A percentile compares a stretch with the other conserved stretches of the same genome.
phyloP scores from a whole-genome alignment of 1,140 invertebrate genomes.

The Aphaenogaster floridana region DNA sequence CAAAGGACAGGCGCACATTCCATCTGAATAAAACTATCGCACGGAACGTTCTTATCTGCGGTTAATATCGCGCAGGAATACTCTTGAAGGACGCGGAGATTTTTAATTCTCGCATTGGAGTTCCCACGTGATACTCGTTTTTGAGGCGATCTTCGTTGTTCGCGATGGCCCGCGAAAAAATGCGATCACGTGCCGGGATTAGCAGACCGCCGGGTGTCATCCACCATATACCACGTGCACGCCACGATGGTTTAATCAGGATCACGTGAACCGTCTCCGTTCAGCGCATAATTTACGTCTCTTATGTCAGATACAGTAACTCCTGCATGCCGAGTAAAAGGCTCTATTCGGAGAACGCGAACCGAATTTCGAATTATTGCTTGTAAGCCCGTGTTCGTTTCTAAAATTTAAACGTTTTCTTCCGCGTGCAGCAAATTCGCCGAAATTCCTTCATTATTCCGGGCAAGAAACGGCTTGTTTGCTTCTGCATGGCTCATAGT shows the following conservation, averaged over 20 bases:
- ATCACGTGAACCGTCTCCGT: conserved; percentile 22
- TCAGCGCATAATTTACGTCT: conserved; percentile 2
- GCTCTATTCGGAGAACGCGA: neutral
- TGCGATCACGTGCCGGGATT: neutral
- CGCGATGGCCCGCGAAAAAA: neutral
- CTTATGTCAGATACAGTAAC: too few species aligned
- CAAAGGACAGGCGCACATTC: neutral
- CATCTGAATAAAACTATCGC: neutral
- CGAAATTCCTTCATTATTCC: conserved; percentile 56
- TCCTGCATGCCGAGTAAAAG: neutral
- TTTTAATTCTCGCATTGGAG: neutral
- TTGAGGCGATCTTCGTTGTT: neutral
- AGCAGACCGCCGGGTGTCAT: neutral
- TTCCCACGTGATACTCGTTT: neutral
- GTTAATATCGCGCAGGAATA: neutral
- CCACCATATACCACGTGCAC: neutral
- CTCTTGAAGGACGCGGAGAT: neutral
- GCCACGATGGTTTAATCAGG: conserved; percentile 16
- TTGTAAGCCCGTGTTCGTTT: neutral
- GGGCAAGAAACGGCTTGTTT: conserved; percentile 47
- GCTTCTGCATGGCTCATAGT: conserved; percentile 41
- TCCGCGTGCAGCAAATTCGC: conserved; percentile 51
- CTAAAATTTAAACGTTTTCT: conserved; percentile 41
- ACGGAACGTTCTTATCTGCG: neutral
- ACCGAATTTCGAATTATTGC: neutral